Conservation (phyloP, 2,797 vertebrate genomes). For the Sebastes minor region DNA sequence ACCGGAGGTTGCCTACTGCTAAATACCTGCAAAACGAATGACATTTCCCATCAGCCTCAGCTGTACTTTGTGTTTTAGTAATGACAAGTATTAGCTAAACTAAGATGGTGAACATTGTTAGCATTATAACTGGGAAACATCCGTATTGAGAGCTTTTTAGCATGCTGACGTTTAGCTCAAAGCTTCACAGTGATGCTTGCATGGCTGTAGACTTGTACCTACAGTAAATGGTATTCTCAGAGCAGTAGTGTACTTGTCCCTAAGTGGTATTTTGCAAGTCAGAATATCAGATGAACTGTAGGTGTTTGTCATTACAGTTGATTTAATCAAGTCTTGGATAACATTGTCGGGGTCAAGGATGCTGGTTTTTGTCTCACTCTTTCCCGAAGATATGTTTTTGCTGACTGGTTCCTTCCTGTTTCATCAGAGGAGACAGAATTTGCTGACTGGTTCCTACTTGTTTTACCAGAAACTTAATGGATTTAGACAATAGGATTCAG, state of each 20-base stretch:
- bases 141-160: not conserved
- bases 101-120: not conserved
- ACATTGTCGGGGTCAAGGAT: constrained; percentile 41
- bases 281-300: not conserved
- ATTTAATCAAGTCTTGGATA: constrained; percentile 8
- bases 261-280: not conserved
- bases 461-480: not conserved
- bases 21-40: not conserved
- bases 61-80: not conserved
- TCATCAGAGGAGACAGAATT: constrained; percentile 7
- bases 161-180: not conserved
- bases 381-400: constrained; percentile 67
- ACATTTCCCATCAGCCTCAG: not conserved
- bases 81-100: not conserved
- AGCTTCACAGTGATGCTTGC: not conserved
- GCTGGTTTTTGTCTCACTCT: constrained; percentile 29
- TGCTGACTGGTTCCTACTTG: constrained; percentile 44
- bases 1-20: too few species aligned
- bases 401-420: constrained; percentile 52
- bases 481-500: constrained; percentile 48
- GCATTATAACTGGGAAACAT: not conserved
- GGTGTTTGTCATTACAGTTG: not conserved
- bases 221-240: not conserved
- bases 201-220: not conserved
- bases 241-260: not conserved